Evolutionary conservation across 1,140 invertebrate species (phyloP).

Genomic region (Brachionus paranguensis): DNA sequence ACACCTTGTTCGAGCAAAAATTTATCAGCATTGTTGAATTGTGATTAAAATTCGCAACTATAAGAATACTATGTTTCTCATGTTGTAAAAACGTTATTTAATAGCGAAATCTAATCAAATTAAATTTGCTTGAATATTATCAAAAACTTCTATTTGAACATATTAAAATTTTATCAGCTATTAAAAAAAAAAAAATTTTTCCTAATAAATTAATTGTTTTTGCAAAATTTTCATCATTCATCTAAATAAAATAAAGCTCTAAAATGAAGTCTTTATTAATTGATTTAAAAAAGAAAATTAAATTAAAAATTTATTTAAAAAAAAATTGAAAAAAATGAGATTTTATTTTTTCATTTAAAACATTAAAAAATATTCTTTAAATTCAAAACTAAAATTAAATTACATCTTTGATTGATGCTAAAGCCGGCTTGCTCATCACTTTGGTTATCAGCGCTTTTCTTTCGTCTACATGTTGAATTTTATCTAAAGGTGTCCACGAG

Average conservation of each 20-base stretch:
- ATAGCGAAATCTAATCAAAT: not conserved
- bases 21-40: not conserved
- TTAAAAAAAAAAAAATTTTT: not conserved
- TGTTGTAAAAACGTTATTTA: not conserved
- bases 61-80: not conserved
- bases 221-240: too few relatives aligned
- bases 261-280: not conserved
- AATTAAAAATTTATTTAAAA: not conserved
- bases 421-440: constrained; percentile 17
- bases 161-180: not conserved
- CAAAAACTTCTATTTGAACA: not conserved
- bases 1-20: not conserved
- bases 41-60: not conserved
- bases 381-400: not conserved
- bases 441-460: constrained; percentile 21
- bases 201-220: not conserved
- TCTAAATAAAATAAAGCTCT: too few relatives aligned
- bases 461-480: constrained; percentile 43
- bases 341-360: not conserved
- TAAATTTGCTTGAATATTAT: not conserved
- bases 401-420: constrained; percentile 24
- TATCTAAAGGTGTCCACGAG: constrained; percentile 62
- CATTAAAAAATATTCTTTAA: not conserved
- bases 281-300: not conserved
- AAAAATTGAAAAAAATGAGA: not conserved